Evolutionary conservation across 2,797 vertebrate species (phyloP).

Genomic region (Vultur gryphus): DNA sequence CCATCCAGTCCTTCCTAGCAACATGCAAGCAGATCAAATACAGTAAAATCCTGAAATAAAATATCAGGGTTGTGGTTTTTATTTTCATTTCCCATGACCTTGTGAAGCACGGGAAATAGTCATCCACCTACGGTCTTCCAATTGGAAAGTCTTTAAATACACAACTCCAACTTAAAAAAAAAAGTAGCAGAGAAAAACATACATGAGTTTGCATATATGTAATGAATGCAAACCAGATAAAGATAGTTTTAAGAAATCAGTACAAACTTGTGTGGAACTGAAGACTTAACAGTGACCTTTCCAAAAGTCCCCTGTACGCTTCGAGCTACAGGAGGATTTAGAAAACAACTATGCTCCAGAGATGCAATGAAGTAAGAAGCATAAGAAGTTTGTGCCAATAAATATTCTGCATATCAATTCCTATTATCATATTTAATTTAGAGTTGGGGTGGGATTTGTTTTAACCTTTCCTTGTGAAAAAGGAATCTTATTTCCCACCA

Average conservation of each 20-base stretch:
- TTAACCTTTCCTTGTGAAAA: neutral
- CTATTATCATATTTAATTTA: neutral
- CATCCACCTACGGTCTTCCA: neutral
- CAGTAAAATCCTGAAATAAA: constrained; percentile 11
- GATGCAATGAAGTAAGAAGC: neutral
- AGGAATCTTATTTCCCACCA: neutral
- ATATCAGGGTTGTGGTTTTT: neutral
- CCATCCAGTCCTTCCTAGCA: neutral
- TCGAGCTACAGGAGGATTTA: neutral
- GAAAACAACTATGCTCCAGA: neutral
- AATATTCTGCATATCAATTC: neutral
- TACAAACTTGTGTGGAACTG: neutral
- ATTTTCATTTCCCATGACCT: constrained; percentile 41
- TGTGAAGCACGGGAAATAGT: neutral
- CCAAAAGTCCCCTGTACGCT: neutral
- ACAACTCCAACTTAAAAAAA: neutral
- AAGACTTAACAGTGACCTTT: neutral
- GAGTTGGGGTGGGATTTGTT: neutral
- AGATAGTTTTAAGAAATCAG: neutral
- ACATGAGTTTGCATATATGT: neutral
- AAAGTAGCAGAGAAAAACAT: neutral
- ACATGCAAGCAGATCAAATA: neutral
- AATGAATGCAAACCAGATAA: neutral
- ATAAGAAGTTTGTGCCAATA: neutral
- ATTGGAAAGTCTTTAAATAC: neutral